Conservation (phyloP, 1,140 invertebrate species). For the Drosophila watanabei region DNA sequence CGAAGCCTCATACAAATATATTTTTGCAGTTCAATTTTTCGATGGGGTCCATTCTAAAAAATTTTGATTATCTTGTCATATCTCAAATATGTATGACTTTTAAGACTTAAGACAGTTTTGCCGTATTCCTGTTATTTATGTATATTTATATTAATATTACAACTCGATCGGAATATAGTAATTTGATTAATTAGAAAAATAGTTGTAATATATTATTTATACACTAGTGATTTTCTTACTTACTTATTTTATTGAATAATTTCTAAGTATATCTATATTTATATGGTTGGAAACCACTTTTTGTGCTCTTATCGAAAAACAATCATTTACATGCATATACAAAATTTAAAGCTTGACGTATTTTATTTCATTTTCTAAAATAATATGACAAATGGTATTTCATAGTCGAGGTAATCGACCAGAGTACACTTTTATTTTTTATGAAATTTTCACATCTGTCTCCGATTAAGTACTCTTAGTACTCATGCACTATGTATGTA, state of each 20-base stretch:
- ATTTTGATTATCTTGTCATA: neutral
- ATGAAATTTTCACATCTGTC: constrained; percentile 25
- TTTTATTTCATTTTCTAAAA: neutral
- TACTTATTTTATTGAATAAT: too few species aligned
- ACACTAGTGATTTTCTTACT: too few species aligned
- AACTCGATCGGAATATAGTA: neutral
- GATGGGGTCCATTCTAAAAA: neutral
- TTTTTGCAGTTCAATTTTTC: neutral
- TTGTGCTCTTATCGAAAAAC: too few species aligned
- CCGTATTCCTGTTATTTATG: too few species aligned
- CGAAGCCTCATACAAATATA: neutral
- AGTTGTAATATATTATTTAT: too few species aligned
- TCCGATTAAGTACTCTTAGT: constrained; percentile 22
- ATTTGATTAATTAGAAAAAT: neutral
- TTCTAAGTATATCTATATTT: too few species aligned
- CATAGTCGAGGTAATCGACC: neutral
- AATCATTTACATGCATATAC: neutral
- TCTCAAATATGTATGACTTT: neutral
- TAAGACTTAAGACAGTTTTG: neutral
- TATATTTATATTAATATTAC: neutral
- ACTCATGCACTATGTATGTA: neutral
- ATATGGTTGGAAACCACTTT: too few species aligned
- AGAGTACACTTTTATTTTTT: neutral
- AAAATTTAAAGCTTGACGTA: neutral
- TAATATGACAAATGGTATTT: neutral